phyloP scores from a whole-genome alignment of 2,888 invertebrate species.

The Patella depressa region DNA sequence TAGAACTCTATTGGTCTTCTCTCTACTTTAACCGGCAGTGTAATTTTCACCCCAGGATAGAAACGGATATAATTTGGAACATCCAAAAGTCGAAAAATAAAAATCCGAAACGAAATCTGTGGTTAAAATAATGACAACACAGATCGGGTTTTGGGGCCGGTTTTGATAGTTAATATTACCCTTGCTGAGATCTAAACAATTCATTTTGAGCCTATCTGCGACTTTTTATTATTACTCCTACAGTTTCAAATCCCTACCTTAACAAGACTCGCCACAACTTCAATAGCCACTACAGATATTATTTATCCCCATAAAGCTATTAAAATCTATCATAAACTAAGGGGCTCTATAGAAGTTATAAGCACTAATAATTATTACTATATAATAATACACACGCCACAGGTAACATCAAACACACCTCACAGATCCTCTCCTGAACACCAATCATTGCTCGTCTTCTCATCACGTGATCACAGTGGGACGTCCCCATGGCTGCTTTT shows the following conservation, averaged over 20 bases:
- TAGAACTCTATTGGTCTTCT: neutral
- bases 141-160: too few species aligned
- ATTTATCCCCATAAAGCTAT: neutral
- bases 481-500: neutral
- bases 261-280: too few species aligned
- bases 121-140: neutral
- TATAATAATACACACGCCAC: neutral
- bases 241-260: too few species aligned
- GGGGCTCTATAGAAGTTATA: neutral
- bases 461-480: constrained; percentile 9
- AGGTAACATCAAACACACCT: constrained; percentile 9
- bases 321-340: constrained; percentile 4
- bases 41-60: constrained; percentile 2
- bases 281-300: too few species aligned
- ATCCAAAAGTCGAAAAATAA: neutral
- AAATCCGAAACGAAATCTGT: neutral
- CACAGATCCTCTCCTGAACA: neutral
- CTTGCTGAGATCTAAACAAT: too few species aligned
- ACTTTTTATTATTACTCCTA: too few species aligned
- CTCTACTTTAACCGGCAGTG: neutral
- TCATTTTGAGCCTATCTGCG: too few species aligned
- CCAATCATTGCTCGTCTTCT: neutral
- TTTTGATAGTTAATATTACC: too few species aligned
- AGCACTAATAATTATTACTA: neutral
- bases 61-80: constrained; percentile 1